phyloP scores from a whole-genome alignment of 2,113 vertebrate genomes.

The Danio rerio region GRCz12tu NC_133177.1:26949001-26949500 shows the following conservation, averaged over 20 bases:
- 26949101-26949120: no score
- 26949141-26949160: not conserved
- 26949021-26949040: no score
- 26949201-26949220: slow-evolving; percentile 38
- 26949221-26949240: slow-evolving; percentile 73
- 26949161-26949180: not conserved
- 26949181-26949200: not conserved
- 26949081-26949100: no score
- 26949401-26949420: slow-evolving; percentile 81
- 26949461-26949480: not conserved
- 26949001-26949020: no score
- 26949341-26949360: slow-evolving; percentile 90
- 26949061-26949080: no score
- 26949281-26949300: slow-evolving; percentile 91
- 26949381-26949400: slow-evolving; percentile 89
- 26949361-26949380: slow-evolving; percentile 86
- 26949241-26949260: slow-evolving; percentile 78
- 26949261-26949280: slow-evolving; percentile 83
- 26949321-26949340: slow-evolving; percentile 85
- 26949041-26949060: no score
- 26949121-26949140: not conserved
- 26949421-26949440: slow-evolving; percentile 80
- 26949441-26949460: not conserved
- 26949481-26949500: not conserved
- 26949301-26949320: slow-evolving; percentile 85